Evolutionary conservation across 2,113 vertebrate genomes (phyloP).

Genomic region (Phyllostomus discolor): DNA sequence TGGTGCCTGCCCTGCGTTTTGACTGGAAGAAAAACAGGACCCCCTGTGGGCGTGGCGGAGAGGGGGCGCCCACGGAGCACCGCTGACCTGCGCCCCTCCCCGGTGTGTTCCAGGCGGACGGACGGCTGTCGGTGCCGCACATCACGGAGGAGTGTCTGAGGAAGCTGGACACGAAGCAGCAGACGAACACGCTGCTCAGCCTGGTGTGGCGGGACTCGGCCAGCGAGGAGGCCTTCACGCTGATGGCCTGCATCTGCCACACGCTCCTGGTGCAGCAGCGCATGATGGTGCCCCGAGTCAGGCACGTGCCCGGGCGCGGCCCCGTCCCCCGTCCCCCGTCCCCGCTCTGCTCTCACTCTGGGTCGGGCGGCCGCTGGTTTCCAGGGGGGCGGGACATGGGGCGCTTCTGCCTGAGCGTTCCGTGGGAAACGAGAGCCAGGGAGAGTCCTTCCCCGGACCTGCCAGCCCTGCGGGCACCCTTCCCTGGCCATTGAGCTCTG

Average conservation of each 20-base stretch:
- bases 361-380: too few species aligned
- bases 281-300: conserved; percentile 98
- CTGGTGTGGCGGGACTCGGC: conserved; percentile 97
- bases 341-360: too few species aligned
- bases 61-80: accelerated
- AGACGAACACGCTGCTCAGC: conserved; percentile 92
- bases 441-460: too few species aligned
- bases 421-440: too few species aligned
- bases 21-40: accelerated
- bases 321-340: too few species aligned
- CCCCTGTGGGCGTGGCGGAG: accelerated
- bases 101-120: conserved; percentile 82
- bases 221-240: conserved; percentile 91
- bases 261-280: conserved; percentile 98
- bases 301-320: conserved; percentile 70
- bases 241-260: conserved; percentile 96
- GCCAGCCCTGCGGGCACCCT: too few species aligned
- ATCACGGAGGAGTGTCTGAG: conserved; percentile 94
- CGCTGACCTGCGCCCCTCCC: accelerated
- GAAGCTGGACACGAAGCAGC: conserved; percentile 95
- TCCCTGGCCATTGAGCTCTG: too few species aligned
- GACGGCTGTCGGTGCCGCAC: conserved; percentile 88
- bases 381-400: too few species aligned
- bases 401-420: too few species aligned
- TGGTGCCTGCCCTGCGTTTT: neutral